Evolutionary conservation across 2,888 invertebrate species (phyloP).

Genomic region (Tachina lurida): DNA sequence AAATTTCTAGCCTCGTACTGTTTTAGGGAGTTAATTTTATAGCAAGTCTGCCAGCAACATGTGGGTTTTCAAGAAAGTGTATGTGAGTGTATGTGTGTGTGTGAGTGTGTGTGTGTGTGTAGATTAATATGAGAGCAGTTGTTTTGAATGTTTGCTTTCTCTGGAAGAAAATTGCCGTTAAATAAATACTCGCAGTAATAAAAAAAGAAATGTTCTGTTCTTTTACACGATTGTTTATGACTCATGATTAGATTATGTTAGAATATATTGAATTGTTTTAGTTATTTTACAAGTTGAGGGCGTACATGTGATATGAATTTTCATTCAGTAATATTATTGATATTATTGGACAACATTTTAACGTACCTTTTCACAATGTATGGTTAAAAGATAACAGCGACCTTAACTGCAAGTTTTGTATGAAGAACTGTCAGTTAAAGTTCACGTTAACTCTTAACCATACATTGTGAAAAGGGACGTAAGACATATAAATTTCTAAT

Average conservation of each 20-base stretch:
- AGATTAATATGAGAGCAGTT: neutral
- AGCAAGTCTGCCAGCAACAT: neutral
- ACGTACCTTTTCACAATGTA: too few relatives aligned
- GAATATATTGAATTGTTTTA: neutral
- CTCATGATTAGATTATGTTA: conserved; percentile 48
- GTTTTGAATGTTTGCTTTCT: conserved; percentile 13
- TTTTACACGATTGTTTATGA: conserved; percentile 29
- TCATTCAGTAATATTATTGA: conserved; percentile 4
- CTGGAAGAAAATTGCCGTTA: conserved; percentile 56
- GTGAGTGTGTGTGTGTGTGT: neutral
- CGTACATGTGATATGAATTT: conserved; percentile 18
- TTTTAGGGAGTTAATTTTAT: neutral
- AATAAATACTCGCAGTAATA: neutral
- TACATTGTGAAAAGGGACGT: too few relatives aligned
- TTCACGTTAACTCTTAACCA: too few relatives aligned
- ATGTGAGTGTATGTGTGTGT: neutral
- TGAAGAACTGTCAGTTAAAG: too few relatives aligned
- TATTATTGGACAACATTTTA: conserved; percentile 9
- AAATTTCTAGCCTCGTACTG: neutral
- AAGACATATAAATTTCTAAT: conserved; percentile 4
- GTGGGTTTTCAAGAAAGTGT: neutral
- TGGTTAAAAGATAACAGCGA: too few relatives aligned
- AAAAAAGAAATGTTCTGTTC: conserved; percentile 16
- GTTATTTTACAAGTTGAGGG: conserved; percentile 12
- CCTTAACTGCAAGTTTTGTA: too few relatives aligned